These are phyloP conservation scores for Thalassophryne amazonica DNA, from an alignment of 2,797 vertebrate species.

Conservation along the genomic window DNA sequence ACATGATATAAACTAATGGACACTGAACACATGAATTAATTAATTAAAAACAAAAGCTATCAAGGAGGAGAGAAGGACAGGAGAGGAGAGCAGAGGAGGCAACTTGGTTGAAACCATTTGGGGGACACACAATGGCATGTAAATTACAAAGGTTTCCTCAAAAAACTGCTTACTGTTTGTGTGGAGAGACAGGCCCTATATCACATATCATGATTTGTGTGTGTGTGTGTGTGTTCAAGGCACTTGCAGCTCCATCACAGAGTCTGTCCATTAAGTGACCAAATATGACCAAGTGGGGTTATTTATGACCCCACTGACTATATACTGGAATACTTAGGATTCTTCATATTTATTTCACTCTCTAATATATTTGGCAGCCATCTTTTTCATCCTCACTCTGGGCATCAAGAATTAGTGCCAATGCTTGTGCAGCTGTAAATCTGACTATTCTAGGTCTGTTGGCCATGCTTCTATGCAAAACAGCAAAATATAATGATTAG, in stretches of 20 bases:
- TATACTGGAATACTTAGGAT: too few species aligned
- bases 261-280: too few species aligned
- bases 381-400: too few species aligned
- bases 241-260: conserved; percentile 2
- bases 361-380: too few species aligned
- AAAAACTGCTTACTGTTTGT: conserved; percentile 21
- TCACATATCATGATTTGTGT: conserved; percentile 23
- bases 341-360: too few species aligned
- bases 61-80: background rate
- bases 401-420: too few species aligned
- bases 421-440: too few species aligned
- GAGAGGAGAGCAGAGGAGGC: background rate
- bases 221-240: conserved; percentile 13
- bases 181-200: conserved; percentile 11
- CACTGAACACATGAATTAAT: background rate
- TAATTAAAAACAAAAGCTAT: conserved; percentile 4
- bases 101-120: conserved; percentile 30
- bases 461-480: too few species aligned
- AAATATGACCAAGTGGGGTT: too few species aligned
- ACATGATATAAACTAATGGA: conserved; percentile 1
- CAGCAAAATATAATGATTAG: too few species aligned
- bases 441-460: too few species aligned
- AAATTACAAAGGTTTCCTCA: conserved; percentile 14
- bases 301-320: too few species aligned
- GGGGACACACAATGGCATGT: conserved; percentile 21